Conservation (phyloP, 2,888 invertebrate species). For the Dendrolimus houi region DNA sequence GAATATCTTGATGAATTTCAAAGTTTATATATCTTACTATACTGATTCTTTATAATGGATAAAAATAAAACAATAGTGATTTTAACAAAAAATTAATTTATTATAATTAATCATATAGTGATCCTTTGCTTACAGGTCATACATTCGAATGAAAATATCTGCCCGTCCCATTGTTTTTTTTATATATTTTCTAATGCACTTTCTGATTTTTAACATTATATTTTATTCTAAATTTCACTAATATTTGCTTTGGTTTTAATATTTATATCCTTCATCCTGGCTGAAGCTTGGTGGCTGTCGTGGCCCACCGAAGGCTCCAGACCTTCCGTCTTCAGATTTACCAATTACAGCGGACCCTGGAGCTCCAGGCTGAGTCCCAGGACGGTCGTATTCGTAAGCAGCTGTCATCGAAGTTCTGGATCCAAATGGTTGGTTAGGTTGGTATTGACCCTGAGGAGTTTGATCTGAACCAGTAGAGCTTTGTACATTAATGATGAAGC, state of each 20-base stretch:
- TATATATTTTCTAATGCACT: constrained; percentile 29
- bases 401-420: constrained; percentile 17
- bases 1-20: too few species aligned
- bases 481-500: neutral
- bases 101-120: constrained; percentile 41
- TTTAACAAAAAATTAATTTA: constrained; percentile 18
- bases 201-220: constrained; percentile 18
- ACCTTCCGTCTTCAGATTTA: constrained; percentile 12
- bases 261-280: constrained; percentile 62
- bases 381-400: constrained; percentile 32
- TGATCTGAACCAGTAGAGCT: neutral
- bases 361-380: constrained; percentile 9
- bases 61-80: neutral
- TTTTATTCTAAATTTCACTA: constrained; percentile 18
- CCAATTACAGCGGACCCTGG: constrained; percentile 1
- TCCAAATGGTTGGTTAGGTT: constrained; percentile 10
- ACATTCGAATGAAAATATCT: constrained; percentile 33
- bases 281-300: constrained; percentile 63
- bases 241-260: constrained; percentile 43
- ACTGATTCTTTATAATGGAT: too few species aligned
- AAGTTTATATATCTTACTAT: too few species aligned
- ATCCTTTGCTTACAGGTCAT: constrained; percentile 26
- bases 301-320: constrained; percentile 43
- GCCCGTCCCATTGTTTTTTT: constrained; percentile 26
- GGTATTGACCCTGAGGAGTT: constrained; percentile 4